A percentile compares a stretch with the other conserved stretches of the same genome.
These are phyloP conservation scores for Cetoscarus ocellatus DNA, from an alignment of 2,797 vertebrate species.

Conservation along the genomic window DNA sequence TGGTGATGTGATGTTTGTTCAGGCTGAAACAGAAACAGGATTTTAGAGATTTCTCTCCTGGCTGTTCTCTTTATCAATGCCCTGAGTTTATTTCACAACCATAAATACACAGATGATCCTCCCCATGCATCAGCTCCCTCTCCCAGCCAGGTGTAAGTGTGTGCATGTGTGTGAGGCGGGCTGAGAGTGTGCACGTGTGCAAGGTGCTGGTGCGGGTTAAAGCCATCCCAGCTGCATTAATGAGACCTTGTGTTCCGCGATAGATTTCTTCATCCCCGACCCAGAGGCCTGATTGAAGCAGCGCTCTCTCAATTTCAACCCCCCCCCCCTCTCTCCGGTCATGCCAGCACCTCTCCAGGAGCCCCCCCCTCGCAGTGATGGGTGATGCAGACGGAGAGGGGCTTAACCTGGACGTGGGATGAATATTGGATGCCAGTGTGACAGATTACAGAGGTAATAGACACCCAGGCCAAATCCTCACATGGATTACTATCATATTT, in stretches of 20 bases:
- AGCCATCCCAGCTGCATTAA: constrained; percentile 73
- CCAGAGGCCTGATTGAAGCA: constrained; percentile 80
- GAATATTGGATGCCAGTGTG: constrained; percentile 83
- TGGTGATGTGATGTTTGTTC: no score
- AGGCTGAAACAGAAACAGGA: no score
- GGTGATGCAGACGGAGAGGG: constrained; percentile 78
- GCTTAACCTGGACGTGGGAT: constrained; percentile 83
- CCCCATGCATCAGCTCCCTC: constrained; percentile 26
- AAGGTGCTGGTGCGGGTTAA: constrained; percentile 60
- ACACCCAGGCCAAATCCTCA: constrained; percentile 84
- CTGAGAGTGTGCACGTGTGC: constrained; percentile 17
- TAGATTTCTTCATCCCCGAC: constrained; percentile 74
- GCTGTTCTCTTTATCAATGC: no score
- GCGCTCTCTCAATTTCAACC: constrained; percentile 77
- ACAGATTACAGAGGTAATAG: constrained; percentile 86
- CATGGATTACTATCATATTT: constrained; percentile 84
- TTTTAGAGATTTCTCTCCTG: no score
- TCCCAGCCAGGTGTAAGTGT: constrained; percentile 24
- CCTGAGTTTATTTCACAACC: no score
- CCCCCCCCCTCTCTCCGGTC: constrained; percentile 40
- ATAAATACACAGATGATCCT: background rate
- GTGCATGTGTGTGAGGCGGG: no score
- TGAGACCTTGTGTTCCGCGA: constrained; percentile 74
- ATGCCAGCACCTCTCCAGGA: constrained; percentile 58
- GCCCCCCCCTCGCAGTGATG: constrained; percentile 37